Evolutionary conservation across 2,113 vertebrate species (phyloP).

Genomic region (Canis aureus): DNA sequence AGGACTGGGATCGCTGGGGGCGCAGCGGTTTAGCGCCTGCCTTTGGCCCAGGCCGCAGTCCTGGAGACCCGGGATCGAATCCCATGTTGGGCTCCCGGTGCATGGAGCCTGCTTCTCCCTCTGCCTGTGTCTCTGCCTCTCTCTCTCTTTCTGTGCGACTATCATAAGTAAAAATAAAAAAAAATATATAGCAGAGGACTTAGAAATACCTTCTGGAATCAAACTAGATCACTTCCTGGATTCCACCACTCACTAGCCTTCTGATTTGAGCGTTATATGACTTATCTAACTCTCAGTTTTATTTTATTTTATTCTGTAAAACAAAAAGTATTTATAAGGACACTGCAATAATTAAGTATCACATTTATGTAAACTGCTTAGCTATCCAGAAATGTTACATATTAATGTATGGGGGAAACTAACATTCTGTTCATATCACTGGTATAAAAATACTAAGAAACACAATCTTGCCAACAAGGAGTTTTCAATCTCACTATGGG

Average conservation of each 20-base stretch:
- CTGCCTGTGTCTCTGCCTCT: too few species aligned
- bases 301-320: conserved; percentile 6
- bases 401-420: background rate
- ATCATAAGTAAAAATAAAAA: too few species aligned
- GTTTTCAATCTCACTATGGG: background rate
- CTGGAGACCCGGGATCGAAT: too few species aligned
- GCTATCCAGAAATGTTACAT: background rate
- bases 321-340: background rate
- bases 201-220: background rate
- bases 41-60: too few species aligned
- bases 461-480: background rate
- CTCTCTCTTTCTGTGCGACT: too few species aligned
- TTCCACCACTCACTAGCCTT: background rate
- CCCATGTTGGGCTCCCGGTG: too few species aligned
- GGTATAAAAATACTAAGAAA: conserved; percentile 12
- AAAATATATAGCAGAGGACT: too few species aligned
- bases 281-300: background rate
- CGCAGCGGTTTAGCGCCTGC: too few species aligned
- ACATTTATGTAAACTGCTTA: background rate
- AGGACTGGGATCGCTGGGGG: too few species aligned
- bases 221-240: background rate
- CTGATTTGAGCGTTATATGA: background rate
- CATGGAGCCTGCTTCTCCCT: too few species aligned
- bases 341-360: background rate
- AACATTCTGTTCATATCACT: background rate